These are phyloP conservation scores for Sapajus apella DNA, from an alignment of 2,113 vertebrate genomes.

Conservation along the genomic window DNA sequence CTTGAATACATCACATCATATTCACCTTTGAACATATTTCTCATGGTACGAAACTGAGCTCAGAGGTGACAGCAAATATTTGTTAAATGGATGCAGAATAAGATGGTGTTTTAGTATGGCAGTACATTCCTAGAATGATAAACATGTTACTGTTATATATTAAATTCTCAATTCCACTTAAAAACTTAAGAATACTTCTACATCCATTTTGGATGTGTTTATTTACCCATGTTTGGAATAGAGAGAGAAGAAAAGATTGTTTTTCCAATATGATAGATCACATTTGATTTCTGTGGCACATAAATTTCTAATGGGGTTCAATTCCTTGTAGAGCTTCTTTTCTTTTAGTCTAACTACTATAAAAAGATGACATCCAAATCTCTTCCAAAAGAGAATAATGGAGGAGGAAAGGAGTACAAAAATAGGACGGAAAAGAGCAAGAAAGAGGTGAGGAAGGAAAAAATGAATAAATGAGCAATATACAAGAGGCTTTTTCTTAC, in stretches of 20 bases:
- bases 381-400: neutral
- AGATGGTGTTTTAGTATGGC: neutral
- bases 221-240: neutral
- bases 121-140: neutral
- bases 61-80: neutral
- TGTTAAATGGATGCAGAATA: neutral
- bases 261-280: neutral
- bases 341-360: neutral
- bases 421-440: neutral
- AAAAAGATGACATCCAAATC: neutral
- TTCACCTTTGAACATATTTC: neutral
- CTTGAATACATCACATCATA: neutral
- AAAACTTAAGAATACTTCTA: neutral
- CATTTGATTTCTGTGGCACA: constrained; percentile 24
- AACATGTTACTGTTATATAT: neutral
- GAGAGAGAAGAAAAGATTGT: neutral
- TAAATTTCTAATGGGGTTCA: constrained; percentile 50
- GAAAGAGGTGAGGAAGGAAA: neutral
- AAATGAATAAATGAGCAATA: neutral
- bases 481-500: neutral
- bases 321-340: neutral
- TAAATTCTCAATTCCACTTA: neutral
- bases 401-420: neutral
- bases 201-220: neutral
- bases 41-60: neutral